Conservation (phyloP, 2,888 invertebrate species). For the Seladonia tumulorum region DNA sequence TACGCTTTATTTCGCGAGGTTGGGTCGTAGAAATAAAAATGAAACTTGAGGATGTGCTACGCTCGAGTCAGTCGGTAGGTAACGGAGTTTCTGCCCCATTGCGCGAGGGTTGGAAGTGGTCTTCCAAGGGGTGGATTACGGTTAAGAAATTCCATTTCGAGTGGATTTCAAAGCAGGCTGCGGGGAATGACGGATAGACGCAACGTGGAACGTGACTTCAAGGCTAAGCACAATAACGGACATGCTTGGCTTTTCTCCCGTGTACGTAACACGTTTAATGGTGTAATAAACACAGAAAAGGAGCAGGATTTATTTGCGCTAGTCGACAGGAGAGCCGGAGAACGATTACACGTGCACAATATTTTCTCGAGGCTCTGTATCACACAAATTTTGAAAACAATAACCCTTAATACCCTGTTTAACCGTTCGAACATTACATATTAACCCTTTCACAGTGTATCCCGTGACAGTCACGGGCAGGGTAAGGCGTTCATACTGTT, state of each 20-base stretch:
- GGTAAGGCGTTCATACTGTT: too few species aligned
- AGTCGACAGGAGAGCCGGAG: too few species aligned
- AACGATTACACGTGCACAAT: not conserved
- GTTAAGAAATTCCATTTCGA: conserved; percentile 12
- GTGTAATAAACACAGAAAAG: not conserved
- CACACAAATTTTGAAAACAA: too few species aligned
- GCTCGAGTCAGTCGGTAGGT: not conserved
- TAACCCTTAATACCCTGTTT: too few species aligned
- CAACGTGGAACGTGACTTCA: not conserved
- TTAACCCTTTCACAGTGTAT: too few species aligned
- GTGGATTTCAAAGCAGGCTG: not conserved
- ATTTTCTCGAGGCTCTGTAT: too few species aligned
- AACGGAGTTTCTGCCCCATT: not conserved
- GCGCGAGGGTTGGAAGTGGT: not conserved
- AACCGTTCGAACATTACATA: too few species aligned
- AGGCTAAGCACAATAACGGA: not conserved
- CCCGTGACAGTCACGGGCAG: too few species aligned
- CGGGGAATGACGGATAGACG: not conserved
- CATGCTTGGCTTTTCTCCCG: not conserved
- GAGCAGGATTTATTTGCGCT: not conserved
- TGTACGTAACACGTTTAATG: not conserved
- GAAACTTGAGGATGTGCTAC: not conserved
- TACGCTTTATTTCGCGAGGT: not conserved
- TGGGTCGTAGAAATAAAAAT: not conserved
- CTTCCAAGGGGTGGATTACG: not conserved